A percentile compares a stretch with the other conserved stretches of the same genome.
These are phyloP conservation scores for Cerastis rubricosa DNA, from an alignment of 2,888 invertebrate genomes.

Conservation along the genomic window DNA sequence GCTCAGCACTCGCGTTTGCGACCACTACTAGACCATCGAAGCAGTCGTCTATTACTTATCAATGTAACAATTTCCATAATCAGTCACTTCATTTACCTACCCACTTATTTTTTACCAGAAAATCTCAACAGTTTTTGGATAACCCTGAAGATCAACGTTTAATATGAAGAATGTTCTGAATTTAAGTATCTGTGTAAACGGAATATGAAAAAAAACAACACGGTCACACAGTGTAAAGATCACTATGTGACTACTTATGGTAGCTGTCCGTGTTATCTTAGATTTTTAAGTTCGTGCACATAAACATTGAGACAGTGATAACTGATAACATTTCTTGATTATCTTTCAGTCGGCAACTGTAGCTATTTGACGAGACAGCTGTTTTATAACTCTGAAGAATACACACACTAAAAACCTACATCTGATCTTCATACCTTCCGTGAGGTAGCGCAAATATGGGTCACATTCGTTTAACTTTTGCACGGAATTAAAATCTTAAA, in stretches of 20 bases:
- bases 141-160: constrained; percentile 18
- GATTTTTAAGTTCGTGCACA: constrained; percentile 32
- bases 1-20: background rate
- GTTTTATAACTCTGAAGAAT: background rate
- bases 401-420: background rate
- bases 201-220: background rate
- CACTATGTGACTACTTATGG: constrained; percentile 2
- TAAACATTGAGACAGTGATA: constrained; percentile 44
- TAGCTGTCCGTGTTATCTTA: constrained; percentile 29
- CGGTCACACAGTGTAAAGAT: constrained; percentile 18
- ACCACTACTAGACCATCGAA: background rate
- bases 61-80: background rate
- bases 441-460: background rate
- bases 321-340: constrained; percentile 32
- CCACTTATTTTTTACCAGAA: background rate
- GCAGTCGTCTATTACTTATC: background rate
- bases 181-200: constrained; percentile 10
- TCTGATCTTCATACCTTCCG: background rate
- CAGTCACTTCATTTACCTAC: too few species aligned
- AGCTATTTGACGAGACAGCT: constrained; percentile 1
- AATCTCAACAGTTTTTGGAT: background rate
- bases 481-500: background rate
- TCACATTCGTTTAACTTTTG: background rate
- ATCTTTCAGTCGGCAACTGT: background rate
- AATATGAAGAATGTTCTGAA: background rate